phyloP scores from a whole-genome alignment of 2,797 vertebrate species.

The Poeciliopsis paucimaculata region DNA sequence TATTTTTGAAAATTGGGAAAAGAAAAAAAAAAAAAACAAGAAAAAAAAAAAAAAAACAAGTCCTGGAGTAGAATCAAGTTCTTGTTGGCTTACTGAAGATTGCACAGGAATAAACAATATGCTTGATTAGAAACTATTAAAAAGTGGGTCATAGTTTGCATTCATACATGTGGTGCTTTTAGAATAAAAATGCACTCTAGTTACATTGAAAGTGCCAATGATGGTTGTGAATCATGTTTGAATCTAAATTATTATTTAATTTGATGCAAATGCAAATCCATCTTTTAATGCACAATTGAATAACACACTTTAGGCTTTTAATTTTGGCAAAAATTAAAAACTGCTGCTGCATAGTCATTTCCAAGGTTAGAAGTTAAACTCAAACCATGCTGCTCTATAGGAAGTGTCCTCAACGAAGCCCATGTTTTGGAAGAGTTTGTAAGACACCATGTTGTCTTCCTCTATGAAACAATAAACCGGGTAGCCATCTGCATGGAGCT shows the following conservation, averaged over 20 bases:
- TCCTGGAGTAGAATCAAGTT: background rate
- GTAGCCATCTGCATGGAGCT: conserved; percentile 59
- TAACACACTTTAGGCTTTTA: background rate
- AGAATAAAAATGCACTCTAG: background rate
- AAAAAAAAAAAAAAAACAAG: too few relatives aligned
- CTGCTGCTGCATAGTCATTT: background rate
- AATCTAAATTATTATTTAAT: background rate
- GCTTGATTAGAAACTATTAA: background rate
- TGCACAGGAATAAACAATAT: background rate
- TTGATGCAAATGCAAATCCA: background rate
- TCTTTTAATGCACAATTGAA: background rate
- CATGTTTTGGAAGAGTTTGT: conserved; percentile 64
- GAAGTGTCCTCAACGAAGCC: conserved; percentile 71
- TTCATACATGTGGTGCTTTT: background rate
- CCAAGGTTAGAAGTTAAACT: conserved; percentile 41
- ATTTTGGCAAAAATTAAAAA: background rate
- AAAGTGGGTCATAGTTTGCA: background rate
- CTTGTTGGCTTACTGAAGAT: background rate
- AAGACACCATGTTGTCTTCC: conserved; percentile 68
- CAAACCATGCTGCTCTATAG: conserved; percentile 68
- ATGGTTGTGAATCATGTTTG: background rate
- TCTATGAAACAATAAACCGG: conserved; percentile 75
- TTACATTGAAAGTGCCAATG: background rate
- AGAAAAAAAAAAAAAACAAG: background rate
- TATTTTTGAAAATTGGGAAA: background rate